A percentile compares a stretch with the other conserved stretches of the same genome.
phyloP scores from a whole-genome alignment of 2,797 vertebrate species.

The Enteromius argenteus region DNA sequence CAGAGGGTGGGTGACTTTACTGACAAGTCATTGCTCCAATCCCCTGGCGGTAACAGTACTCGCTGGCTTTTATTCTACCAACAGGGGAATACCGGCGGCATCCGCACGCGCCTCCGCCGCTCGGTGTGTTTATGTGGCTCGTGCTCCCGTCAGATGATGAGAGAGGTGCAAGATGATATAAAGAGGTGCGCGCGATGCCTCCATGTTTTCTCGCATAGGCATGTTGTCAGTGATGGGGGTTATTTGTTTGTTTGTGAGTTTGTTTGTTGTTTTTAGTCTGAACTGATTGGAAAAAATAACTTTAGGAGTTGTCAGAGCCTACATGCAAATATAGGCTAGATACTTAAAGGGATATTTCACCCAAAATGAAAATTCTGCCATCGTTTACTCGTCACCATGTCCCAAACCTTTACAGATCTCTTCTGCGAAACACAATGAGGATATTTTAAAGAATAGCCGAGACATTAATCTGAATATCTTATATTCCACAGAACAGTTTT shows the following conservation, averaged over 20 bases:
- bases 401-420: neutral
- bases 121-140: constrained; percentile 22
- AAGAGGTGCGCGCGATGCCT: constrained; percentile 34
- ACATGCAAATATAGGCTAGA: neutral
- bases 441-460: neutral
- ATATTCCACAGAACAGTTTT: neutral
- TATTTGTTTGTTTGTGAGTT: neutral
- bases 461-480: neutral
- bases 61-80: constrained; percentile 66
- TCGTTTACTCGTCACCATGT: neutral
- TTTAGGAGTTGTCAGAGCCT: neutral
- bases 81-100: constrained; percentile 76
- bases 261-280: neutral
- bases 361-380: neutral
- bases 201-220: constrained; percentile 55
- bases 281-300: neutral
- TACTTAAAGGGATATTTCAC: neutral
- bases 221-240: constrained; percentile 34
- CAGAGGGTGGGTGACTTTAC: constrained; percentile 84
- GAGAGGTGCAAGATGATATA: constrained; percentile 41
- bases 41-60: constrained; percentile 78
- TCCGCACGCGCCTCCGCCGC: constrained; percentile 60
- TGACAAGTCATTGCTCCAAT: constrained; percentile 93
- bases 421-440: neutral
- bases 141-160: constrained; percentile 43